Conservation (phyloP, 2,797 vertebrate genomes). For the Enteromius afrohamiltoni region DNA sequence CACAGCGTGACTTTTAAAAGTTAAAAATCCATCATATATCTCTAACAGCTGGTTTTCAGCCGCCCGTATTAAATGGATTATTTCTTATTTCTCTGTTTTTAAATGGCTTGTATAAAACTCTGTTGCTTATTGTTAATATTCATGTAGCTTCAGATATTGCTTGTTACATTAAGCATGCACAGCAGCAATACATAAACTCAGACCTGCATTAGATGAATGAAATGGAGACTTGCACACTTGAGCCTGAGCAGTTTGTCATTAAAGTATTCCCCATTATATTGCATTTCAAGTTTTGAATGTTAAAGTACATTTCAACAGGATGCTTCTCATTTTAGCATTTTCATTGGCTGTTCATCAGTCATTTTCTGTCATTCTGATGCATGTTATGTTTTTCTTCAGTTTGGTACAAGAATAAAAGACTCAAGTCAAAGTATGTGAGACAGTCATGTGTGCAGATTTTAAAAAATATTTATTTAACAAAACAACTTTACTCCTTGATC, state of each 20-base stretch:
- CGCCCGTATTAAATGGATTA: background rate
- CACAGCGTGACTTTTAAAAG: too few relatives aligned
- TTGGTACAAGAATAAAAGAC: slow-evolving; percentile 24
- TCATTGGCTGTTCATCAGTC: background rate
- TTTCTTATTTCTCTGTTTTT: slow-evolving; percentile 12
- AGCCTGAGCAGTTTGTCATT: background rate
- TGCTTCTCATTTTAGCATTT: background rate
- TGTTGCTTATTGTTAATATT: slow-evolving; percentile 22
- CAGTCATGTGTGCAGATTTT: too few relatives aligned
- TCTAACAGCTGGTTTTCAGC: background rate
- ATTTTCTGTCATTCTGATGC: background rate
- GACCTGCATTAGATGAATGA: background rate
- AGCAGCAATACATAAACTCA: slow-evolving; percentile 3
- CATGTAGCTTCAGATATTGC: slow-evolving; percentile 6
- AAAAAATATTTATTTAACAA: slow-evolving; percentile 40
- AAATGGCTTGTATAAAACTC: background rate
- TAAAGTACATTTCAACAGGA: background rate
- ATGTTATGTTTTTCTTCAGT: slow-evolving; percentile 10
- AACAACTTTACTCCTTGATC: background rate
- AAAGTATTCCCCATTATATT: background rate
- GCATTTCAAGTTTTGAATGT: background rate
- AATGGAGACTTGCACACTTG: background rate
- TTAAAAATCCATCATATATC: background rate
- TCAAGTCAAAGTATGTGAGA: too few relatives aligned
- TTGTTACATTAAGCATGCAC: background rate